Base-by-base conservation (phyloP, 2,888 invertebrate genomes). In the Pollenia amentaria region DNA sequence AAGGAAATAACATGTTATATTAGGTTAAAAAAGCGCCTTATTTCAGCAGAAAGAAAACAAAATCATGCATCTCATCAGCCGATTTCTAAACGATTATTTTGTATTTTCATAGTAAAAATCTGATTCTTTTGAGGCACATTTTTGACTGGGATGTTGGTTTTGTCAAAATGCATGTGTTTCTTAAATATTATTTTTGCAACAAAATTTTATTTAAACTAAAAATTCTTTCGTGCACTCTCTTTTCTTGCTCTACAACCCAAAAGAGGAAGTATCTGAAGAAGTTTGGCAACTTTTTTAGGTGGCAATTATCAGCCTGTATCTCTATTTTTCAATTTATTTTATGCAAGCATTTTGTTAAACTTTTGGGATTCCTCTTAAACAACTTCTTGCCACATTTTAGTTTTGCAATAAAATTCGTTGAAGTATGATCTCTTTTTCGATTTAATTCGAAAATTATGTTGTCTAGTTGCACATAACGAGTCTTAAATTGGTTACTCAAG, bases 251-350 rank as follows among this genome's bases (percentile, higher is more conserved):
- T 46, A 40, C 18, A 21, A 10, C 9, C 10, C 18, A 64, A 64
- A 53, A 38, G 7, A 72, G 55, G 53, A 53, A 72, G 72, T 65
- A 16, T 14, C 42, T 53, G 29, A 82, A 86, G 82, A 86, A 76
- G 83, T 86, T 86, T 65, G 76, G 60, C 21, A 83, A 83, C 64
- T 75, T 40, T 46, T 65, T 65, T 70, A 40, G 79, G 51, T 83
- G 78, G 79, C 21, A 78, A 62, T 44, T 29, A 40, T 62, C 14
- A 8, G 18, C 51, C 64, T 16, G 14, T 40, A 57, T 48, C 44
- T 55, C 57, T 46, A 53, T 64, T 70, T 73, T 72, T 81, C 73
- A 67, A 64, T 29, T 18, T 11, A 75, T 78, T 83, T 82, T 69
- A 73, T 86, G 44, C 1, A 51, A 55, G 51, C 21, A 60, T 48